Evolutionary conservation across 2,888 invertebrate genomes (phyloP), one percentile per base, ranked within the genome.

Genomic region (Pseudococcus longispinus): DNA sequence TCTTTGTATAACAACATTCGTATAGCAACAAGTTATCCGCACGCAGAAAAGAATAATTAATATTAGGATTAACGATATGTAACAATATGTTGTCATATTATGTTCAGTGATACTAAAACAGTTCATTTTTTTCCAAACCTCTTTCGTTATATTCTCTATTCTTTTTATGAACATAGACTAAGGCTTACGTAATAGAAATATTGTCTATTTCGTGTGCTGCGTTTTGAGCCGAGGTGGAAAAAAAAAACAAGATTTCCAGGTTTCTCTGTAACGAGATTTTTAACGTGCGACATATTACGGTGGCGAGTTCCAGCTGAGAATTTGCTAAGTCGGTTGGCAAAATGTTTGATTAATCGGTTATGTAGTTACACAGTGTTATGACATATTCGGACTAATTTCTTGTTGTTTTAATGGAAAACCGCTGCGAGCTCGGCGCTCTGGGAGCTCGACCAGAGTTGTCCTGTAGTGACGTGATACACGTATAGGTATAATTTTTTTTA

Each of bases 11-110:
- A 13, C 74, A 74, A 37, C 74, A 29, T 74, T 74, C 32, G 51
- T 51, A 37, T 37, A 77, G 77, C 42, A 80, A 80, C 77, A 42
- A 80, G 37, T 42, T 80, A 80, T 80, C 77, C 77, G 42, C 42
- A 37, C 42, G 77, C 42, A 80, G 77, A 80, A 80, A 80, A 80
- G 77, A 80, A 80, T 80, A 80, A 80, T 80, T 80, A 80, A 80
- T 80, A 80, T 80, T 29, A 42, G 77, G 77, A 80, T 80, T 80
- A 80, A 80, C 77, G 77, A 80, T 80, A 80, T 80, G 77, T 80
- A 80, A 80, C 77, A 80, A 80, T 80, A 80, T 80, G 77, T 80
- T 80, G 77, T 80, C 77, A 80, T 80, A 80, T 37, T 80, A 80
- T 42, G 18, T 42, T 20, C 77, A 80, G 77, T 80, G 77, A 80